Conservation (phyloP, 2,113 vertebrate genomes). For the Leiothrix lutea region DNA sequence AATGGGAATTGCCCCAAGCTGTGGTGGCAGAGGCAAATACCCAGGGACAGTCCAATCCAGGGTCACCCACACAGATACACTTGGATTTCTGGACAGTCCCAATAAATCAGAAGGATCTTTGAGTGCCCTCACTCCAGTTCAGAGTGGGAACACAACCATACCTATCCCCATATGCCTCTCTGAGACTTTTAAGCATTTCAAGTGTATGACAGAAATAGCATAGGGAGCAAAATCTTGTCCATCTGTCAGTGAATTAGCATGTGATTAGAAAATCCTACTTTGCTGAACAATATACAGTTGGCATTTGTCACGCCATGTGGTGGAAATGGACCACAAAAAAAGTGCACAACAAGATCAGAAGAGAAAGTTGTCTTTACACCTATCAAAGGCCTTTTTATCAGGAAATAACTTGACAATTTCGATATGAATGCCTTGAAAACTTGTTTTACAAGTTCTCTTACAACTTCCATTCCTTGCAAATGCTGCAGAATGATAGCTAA, state of each 20-base stretch:
- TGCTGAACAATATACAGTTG: not conserved
- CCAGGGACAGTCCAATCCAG: not conserved
- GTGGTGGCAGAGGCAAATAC: not conserved
- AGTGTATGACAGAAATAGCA: not conserved
- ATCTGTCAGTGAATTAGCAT: conserved; percentile 24
- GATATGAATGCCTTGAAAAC: not conserved
- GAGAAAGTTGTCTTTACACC: not conserved
- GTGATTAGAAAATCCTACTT: conserved; percentile 10
- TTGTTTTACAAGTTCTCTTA: not conserved
- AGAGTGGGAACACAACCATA: not conserved
- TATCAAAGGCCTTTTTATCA: not conserved
- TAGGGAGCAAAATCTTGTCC: conserved; percentile 2
- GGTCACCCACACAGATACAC: not conserved
- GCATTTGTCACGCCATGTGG: conserved; percentile 17
- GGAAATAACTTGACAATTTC: not conserved
- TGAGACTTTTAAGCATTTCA: not conserved
- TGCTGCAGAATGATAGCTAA: not conserved
- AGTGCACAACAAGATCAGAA: not conserved
- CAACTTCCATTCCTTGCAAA: not conserved
- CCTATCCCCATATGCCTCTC: not conserved
- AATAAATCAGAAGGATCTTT: not conserved
- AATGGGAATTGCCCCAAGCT: not conserved
- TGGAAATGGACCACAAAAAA: not conserved
- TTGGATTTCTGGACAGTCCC: not conserved
- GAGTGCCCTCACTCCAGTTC: not conserved